These are phyloP conservation scores for Rousettus leschenaultii DNA, from an alignment of 2,113 vertebrate genomes.

Conservation along the genomic window DNA sequence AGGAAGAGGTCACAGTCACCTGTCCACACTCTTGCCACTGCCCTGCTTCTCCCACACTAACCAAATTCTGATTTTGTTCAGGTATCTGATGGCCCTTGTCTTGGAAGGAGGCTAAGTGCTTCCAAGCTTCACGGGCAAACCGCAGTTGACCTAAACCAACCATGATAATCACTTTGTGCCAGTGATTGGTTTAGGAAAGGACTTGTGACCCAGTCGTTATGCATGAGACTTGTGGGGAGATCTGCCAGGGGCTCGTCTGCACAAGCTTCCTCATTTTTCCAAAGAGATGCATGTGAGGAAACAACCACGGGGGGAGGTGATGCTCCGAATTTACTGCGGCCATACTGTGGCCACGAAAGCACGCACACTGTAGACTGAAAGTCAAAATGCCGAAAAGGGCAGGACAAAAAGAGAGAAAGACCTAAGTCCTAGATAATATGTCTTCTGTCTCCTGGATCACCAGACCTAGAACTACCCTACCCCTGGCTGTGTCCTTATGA, in stretches of 20 bases:
- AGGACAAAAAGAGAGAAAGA: background rate
- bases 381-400: background rate
- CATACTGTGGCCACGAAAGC: background rate
- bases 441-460: background rate
- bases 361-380: background rate
- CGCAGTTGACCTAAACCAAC: background rate
- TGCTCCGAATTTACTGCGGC: background rate
- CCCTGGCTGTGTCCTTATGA: background rate
- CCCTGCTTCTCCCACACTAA: background rate
- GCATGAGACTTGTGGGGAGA: background rate
- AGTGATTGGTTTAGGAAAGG: background rate
- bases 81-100: too few relatives aligned
- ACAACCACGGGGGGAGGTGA: background rate
- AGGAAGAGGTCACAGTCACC: background rate
- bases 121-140: background rate
- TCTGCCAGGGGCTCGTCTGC: rapidly evolving
- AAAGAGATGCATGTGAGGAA: background rate
- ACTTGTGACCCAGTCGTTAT: background rate
- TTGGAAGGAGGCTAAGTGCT: background rate
- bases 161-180: background rate
- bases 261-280: background rate
- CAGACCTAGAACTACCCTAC: background rate
- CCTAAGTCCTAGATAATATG: background rate
- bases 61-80: background rate
- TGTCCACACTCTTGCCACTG: background rate